Base-by-base conservation (phyloP, 64 coral and sea anemone species). In the Montipora cactus region DNA sequence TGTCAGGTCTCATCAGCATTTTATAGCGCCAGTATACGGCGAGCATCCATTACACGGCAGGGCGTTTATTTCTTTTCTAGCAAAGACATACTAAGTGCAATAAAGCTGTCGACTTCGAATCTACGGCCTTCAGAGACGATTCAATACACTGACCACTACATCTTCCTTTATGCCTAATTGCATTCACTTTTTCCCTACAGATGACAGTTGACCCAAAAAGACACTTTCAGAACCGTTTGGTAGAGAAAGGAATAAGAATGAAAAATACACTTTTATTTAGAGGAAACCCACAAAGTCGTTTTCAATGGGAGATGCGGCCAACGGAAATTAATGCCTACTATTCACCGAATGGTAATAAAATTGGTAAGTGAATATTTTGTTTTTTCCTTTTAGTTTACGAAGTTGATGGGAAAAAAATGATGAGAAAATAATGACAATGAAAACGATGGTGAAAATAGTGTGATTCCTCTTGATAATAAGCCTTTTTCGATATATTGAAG, bases 181-280 rank as follows among this genome's bases (percentile, higher is more conserved):
- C 67, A 37, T 76, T 15, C 51, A 37, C 67, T 5, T 81, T 94
- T 80, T 66, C 6, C 74, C 49, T 73, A 48, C 72, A 97, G 95
- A 59, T 94, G 14, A 47, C 89, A 14, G 89, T 81, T n/a, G 74
- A 94, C 72, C 81, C 90, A 2, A 64, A 48, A 47, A 89, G 16
- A 20, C 72, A 92, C 69, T 97, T 97, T 78, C 10, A 78, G 16
- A 97, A 97, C 21, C 75, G 75, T 62, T 58, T 94, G 7, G 77
- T 53, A 13, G 78, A 88, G 14, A 69, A 13, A 10, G 91, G 46
- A 52, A 83, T 97, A 5, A 86, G 82, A 49, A 71, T 86, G 66
- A 86, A 51, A 70, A 86, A 86, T 47, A 86, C 82, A 5, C 19
- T 86, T 62, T 18, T 51, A 72, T 2, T n/a, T 21, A 86, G 82